Evolutionary conservation across 2,113 vertebrate species (phyloP).

Genomic region (Sorex fumeus): DNA sequence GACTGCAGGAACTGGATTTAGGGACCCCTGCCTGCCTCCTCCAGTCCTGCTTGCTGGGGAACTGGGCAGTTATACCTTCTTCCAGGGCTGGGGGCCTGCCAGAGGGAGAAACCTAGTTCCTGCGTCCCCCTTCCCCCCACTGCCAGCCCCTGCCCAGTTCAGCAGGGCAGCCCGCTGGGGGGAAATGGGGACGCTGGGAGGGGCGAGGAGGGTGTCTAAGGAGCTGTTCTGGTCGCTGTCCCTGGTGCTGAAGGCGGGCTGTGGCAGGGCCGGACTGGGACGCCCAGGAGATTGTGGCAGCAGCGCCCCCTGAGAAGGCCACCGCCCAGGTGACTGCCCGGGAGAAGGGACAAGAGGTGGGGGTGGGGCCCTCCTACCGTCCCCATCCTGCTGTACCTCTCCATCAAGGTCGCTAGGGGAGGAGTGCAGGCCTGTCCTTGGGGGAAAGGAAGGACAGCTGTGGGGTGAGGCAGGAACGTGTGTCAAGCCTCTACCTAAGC

Average conservation of each 20-base stretch:
- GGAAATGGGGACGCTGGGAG: neutral
- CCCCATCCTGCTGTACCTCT: slow-evolving; percentile 64
- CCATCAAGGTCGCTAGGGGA: slow-evolving; percentile 77
- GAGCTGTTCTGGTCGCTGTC: slow-evolving; percentile 77
- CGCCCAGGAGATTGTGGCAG: neutral
- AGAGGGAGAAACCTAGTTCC: neutral
- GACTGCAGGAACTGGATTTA: slow-evolving; percentile 35
- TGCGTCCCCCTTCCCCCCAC: neutral
- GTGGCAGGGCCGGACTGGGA: neutral
- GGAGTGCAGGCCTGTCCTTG: slow-evolving; percentile 77
- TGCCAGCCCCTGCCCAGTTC: neutral
- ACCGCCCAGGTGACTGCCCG: slow-evolving; percentile 52
- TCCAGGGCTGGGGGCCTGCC: slow-evolving; percentile 14
- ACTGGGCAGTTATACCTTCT: slow-evolving; percentile 34
- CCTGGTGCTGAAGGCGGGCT: slow-evolving; percentile 85
- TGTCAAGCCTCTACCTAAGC: slow-evolving; percentile 15
- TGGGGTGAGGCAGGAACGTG: slow-evolving; percentile 30
- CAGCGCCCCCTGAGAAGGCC: accelerated
- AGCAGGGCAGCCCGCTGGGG: neutral
- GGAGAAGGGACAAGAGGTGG: neutral
- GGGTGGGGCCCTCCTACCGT: slow-evolving; percentile 4
- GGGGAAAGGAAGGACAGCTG: slow-evolving; percentile 74
- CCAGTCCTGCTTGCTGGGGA: slow-evolving; percentile 30
- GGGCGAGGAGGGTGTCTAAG: neutral
- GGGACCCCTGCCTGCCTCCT: slow-evolving; percentile 26